phyloP scores from a whole-genome alignment of 2,888 invertebrate species.

The Operophtera brumata region DNA sequence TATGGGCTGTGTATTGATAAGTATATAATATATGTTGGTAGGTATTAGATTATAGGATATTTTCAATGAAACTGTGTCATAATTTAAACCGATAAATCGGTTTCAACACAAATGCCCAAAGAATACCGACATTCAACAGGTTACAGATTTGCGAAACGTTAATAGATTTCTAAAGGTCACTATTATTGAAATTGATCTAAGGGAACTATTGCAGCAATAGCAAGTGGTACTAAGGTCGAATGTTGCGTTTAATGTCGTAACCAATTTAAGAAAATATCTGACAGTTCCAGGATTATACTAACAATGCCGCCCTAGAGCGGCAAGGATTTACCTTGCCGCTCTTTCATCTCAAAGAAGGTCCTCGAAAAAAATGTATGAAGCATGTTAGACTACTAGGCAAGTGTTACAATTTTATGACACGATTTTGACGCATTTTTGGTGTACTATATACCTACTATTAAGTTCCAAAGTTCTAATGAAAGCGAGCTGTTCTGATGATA shows the following conservation, averaged over 20 bases:
- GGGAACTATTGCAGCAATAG: slow-evolving; percentile 30
- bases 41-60: slow-evolving; percentile 11
- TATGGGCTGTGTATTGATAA: too few relatives aligned
- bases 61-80: background rate
- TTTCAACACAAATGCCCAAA: slow-evolving; percentile 44
- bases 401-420: too few relatives aligned
- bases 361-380: too few relatives aligned
- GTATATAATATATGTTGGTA: too few relatives aligned
- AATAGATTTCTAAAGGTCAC: slow-evolving; percentile 58
- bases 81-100: slow-evolving; percentile 12
- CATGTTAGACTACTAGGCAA: too few relatives aligned
- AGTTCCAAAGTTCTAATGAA: background rate
- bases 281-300: too few relatives aligned
- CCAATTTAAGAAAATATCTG: too few relatives aligned
- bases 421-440: too few relatives aligned
- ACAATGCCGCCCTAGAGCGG: too few relatives aligned
- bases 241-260: background rate
- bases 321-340: too few relatives aligned
- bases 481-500: background rate
- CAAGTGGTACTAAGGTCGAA: background rate
- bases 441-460: background rate
- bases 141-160: slow-evolving; percentile 55
- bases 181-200: slow-evolving; percentile 47
- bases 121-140: slow-evolving; percentile 44
- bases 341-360: too few relatives aligned